These are phyloP conservation scores for Orthosia cruda DNA, from an alignment of 2,888 invertebrate genomes.

Conservation along the genomic window DNA sequence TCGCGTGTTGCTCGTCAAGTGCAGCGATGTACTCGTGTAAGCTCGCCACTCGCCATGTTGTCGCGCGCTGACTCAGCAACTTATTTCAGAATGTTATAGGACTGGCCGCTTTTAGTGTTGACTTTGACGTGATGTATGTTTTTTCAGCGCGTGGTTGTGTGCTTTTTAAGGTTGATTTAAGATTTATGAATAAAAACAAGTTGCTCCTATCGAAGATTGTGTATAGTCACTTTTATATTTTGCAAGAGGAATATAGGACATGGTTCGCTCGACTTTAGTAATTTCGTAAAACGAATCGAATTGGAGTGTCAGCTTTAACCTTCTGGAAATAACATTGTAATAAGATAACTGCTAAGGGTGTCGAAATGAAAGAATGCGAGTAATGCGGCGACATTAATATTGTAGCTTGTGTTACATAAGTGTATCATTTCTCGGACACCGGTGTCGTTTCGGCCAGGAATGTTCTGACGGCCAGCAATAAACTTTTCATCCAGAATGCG, in stretches of 20 bases:
- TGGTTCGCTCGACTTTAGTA: neutral
- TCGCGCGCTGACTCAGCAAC: conserved; percentile 47
- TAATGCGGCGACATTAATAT: neutral
- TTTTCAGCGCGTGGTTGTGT: conserved; percentile 9
- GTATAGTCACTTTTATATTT: neutral
- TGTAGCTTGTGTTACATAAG: conserved; percentile 10
- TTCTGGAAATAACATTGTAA: conserved; percentile 12
- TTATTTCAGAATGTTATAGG: conserved; percentile 56
- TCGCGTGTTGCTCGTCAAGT: conserved; percentile 38
- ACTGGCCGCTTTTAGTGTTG: conserved; percentile 45
- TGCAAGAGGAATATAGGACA: neutral
- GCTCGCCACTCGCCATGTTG: conserved; percentile 43
- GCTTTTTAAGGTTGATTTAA: conserved; percentile 29
- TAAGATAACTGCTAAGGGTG: conserved; percentile 1
- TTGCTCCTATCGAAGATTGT: neutral
- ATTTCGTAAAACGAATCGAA: neutral
- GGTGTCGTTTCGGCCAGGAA: conserved; percentile 29
- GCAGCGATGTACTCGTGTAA: conserved; percentile 25
- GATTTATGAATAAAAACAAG: conserved; percentile 14
- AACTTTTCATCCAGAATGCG: conserved; percentile 22
- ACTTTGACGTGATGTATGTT: conserved; percentile 23
- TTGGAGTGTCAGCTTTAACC: neutral
- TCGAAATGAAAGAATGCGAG: conserved; percentile 19
- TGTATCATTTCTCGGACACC: conserved; percentile 22
- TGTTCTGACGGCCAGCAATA: conserved; percentile 26